phyloP scores from a whole-genome alignment of 2,888 invertebrate species.

The Anodontia alba region DNA sequence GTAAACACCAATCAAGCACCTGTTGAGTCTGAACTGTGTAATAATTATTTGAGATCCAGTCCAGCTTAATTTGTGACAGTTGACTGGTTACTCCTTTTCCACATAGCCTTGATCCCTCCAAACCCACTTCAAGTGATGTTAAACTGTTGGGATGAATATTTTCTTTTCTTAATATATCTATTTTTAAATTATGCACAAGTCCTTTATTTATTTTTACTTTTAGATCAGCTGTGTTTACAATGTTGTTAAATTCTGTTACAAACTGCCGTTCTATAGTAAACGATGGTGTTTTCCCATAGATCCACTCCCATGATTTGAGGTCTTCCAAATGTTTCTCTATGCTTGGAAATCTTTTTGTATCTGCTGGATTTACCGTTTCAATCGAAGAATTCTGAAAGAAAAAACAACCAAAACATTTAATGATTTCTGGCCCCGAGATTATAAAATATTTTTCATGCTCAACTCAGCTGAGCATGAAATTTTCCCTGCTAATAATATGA shows the following conservation, averaged over 20 bases:
- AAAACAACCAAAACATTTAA: not conserved
- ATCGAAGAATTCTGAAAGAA: slow-evolving; percentile 17
- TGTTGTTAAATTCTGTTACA: slow-evolving; percentile 14
- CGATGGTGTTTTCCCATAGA: slow-evolving; percentile 75
- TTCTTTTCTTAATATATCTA: slow-evolving; percentile 26
- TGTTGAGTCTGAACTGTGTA: slow-evolving; percentile 44
- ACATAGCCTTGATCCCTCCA: slow-evolving; percentile 30
- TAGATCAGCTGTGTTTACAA: slow-evolving; percentile 36
- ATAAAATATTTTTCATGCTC: no score
- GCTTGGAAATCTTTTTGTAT: slow-evolving; percentile 67
- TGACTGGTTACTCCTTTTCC: slow-evolving; percentile 18
- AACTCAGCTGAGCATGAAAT: no score
- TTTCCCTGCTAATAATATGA: no score
- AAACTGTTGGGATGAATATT: slow-evolving; percentile 26
- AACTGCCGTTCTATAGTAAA: slow-evolving; percentile 67
- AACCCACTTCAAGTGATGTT: slow-evolving; percentile 19
- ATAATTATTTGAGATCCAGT: slow-evolving; percentile 46
- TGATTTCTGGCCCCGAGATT: no score
- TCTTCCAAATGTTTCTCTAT: slow-evolving; percentile 53
- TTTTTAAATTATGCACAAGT: slow-evolving; percentile 44
- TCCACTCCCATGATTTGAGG: slow-evolving; percentile 73
- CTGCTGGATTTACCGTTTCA: slow-evolving; percentile 58
- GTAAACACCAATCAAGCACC: slow-evolving; percentile 52
- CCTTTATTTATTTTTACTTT: slow-evolving; percentile 62
- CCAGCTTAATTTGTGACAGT: slow-evolving; percentile 45